Evolutionary conservation across 2,888 invertebrate genomes (phyloP).

Genomic region (Andrena bicolor): DNA sequence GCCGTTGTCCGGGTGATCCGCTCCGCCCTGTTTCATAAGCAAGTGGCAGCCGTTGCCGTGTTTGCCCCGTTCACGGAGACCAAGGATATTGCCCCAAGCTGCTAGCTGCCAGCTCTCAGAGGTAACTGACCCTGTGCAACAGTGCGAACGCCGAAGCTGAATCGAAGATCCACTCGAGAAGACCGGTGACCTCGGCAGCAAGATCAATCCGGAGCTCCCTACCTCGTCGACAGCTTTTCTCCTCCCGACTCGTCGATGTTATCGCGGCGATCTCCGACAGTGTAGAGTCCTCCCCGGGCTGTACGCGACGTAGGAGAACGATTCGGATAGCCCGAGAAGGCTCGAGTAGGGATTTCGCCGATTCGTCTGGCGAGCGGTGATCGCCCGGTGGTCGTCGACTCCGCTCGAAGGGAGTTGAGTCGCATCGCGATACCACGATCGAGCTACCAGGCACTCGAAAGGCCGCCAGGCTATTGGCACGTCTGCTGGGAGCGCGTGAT

Average conservation of each 20-base stretch:
- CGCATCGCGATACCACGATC: constrained; percentile 78
- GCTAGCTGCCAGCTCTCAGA: constrained; percentile 50
- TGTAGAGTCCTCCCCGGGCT: not conserved
- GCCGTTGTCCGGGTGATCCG: not conserved
- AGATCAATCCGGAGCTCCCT: constrained; percentile 21
- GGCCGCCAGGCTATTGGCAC: constrained; percentile 80
- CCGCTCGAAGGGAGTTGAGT: constrained; percentile 30
- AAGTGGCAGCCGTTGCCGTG: constrained; percentile 2
- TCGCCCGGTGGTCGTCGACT: not conserved
- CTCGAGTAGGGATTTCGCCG: not conserved
- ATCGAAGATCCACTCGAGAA: constrained; percentile 44
- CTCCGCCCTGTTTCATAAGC: not conserved
- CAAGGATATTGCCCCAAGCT: constrained; percentile 28
- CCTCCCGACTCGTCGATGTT: not conserved
- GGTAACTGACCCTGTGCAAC: constrained; percentile 84
- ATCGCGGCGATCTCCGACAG: not conserved
- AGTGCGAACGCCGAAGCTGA: constrained; percentile 73
- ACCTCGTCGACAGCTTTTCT: not conserved
- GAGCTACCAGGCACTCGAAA: constrained; percentile 78
- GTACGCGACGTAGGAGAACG: not conserved
- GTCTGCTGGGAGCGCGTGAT: constrained; percentile 81
- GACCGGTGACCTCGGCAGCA: constrained; percentile 57
- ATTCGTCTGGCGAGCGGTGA: not conserved
- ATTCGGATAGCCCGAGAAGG: not conserved
- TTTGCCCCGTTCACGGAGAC: constrained; percentile 2